Percentiles rank a stretch among this genome's conserved stretches.
phyloP scores from a whole-genome alignment of 2,888 invertebrate genomes.

The Schizaphis graminum region DNA sequence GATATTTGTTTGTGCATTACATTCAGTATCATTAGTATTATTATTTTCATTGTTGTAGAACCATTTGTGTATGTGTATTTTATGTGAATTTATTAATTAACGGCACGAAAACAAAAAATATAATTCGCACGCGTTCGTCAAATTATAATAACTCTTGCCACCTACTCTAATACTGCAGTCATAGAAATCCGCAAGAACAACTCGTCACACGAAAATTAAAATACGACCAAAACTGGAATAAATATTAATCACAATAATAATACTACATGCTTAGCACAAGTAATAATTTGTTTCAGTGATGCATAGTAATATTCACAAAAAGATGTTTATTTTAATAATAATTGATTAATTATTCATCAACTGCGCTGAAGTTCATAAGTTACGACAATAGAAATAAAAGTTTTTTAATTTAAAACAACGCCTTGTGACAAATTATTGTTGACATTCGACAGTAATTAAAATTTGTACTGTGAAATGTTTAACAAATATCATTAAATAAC shows the following conservation, averaged over 20 bases:
- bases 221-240: neutral
- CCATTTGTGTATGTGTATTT: neutral
- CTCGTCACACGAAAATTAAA: neutral
- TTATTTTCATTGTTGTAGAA: neutral
- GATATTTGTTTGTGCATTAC: neutral
- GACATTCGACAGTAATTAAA: neutral
- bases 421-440: neutral
- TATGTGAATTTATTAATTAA: neutral
- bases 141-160: neutral
- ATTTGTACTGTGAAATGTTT: neutral
- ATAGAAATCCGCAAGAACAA: neutral
- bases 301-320: neutral
- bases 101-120: neutral
- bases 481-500: neutral
- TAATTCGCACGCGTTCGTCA: neutral
- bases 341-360: neutral
- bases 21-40: neutral
- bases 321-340: neutral
- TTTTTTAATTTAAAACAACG: neutral
- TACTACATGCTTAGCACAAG: neutral
- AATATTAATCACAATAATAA: neutral
- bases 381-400: neutral
- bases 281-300: neutral
- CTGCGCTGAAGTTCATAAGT: neutral
- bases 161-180: neutral